A percentile compares a stretch with the other conserved stretches of the same genome.
phyloP scores from a whole-genome alignment of 2,888 invertebrate species.

The Plagodis pulveraria region DNA sequence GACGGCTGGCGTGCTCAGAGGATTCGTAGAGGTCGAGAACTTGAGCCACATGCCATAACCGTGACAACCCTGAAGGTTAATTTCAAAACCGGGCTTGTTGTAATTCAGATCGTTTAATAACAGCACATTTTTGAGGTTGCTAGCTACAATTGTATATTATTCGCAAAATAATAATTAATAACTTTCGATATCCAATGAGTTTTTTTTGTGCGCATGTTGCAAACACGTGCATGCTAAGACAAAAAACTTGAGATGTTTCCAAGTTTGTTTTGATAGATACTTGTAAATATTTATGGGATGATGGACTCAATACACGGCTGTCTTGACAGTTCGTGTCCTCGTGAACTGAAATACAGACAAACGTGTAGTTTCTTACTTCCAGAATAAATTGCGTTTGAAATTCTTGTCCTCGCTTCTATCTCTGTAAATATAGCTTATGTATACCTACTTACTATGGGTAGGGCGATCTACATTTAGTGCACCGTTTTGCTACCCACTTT shows the following conservation, averaged over 20 bases:
- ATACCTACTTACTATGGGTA: neutral
- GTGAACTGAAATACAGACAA: conserved; percentile 11
- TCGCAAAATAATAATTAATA: conserved; percentile 2
- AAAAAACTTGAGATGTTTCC: neutral
- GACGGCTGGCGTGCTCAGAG: conserved; percentile 24
- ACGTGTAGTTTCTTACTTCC: conserved; percentile 14
- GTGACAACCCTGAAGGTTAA: conserved; percentile 35
- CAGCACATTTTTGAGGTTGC: conserved; percentile 7
- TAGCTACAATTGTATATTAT: conserved; percentile 7
- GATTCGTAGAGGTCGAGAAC: conserved; percentile 33
- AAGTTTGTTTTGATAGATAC: neutral
- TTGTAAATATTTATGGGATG: conserved; percentile 6
- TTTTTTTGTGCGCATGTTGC: too few species aligned
- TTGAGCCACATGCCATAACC: conserved; percentile 23
- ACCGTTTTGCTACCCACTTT: conserved; percentile 41
- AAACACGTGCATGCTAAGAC: neutral
- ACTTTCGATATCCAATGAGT: neutral
- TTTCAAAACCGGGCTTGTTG: conserved; percentile 16
- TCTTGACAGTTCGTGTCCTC: conserved; percentile 16
- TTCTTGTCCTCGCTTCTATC: conserved; percentile 20
- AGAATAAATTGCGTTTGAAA: conserved; percentile 20
- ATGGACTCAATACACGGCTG: conserved; percentile 10
- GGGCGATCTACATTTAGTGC: conserved; percentile 11
- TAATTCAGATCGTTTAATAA: conserved; percentile 11
- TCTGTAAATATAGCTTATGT: conserved; percentile 8